Evolutionary conservation across 2,113 vertebrate genomes (phyloP).

Genomic region (Nerophis ophidion): DNA sequence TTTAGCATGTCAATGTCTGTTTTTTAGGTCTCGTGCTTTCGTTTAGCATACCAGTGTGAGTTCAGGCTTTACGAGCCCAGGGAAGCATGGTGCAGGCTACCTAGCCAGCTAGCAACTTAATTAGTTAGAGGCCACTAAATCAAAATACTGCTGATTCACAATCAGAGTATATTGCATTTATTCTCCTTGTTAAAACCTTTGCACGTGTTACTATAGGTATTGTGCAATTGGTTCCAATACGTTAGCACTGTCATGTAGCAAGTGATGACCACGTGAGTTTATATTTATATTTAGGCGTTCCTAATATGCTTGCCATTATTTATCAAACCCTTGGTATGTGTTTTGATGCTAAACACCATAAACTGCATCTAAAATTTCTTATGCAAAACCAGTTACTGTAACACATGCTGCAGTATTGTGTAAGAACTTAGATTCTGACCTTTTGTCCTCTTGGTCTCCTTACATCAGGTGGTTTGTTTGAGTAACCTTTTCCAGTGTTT

Average conservation of each 20-base stretch:
- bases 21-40: neutral
- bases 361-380: neutral
- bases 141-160: neutral
- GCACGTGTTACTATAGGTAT: neutral
- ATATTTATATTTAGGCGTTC: neutral
- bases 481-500: neutral
- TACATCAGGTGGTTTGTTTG: slow-evolving; percentile 6
- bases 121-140: neutral
- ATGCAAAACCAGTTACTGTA: neutral
- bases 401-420: slow-evolving; percentile 28
- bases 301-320: neutral
- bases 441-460: slow-evolving; percentile 38
- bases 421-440: slow-evolving; percentile 35
- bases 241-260: neutral
- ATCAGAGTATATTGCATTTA: neutral
- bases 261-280: slow-evolving; percentile 30
- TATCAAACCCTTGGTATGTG: neutral
- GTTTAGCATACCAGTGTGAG: neutral
- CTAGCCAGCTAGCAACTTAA: slow-evolving; percentile 12
- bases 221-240: neutral
- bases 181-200: neutral
- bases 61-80: neutral
- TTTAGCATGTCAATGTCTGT: neutral
- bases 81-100: slow-evolving; percentile 24
- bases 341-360: neutral